phyloP scores from a whole-genome alignment of 2,113 vertebrate species.

The Pitta sordida region DNA sequence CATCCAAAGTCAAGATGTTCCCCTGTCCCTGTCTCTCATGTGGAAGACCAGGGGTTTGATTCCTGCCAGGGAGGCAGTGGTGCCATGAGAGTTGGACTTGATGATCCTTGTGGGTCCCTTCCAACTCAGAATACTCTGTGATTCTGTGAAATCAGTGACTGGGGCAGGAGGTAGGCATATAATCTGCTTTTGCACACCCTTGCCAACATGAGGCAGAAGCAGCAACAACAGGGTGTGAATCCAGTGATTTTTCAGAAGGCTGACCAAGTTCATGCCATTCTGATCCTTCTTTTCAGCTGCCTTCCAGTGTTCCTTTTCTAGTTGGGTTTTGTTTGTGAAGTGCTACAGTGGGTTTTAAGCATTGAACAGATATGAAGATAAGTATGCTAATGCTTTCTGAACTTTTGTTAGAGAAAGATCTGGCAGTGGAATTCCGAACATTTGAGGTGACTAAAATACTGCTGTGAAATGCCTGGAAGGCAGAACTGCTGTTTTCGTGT shows the following conservation, averaged over 20 bases:
- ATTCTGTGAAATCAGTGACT: too few species aligned
- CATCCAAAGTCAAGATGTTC: slow-evolving; percentile 24
- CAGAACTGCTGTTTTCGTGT: background rate
- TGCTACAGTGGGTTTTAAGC: background rate
- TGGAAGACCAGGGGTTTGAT: too few species aligned
- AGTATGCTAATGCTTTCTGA: background rate
- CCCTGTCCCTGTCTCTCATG: too few species aligned
- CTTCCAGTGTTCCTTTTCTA: background rate
- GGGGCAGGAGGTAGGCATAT: background rate
- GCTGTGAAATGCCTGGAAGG: background rate
- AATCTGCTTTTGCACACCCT: slow-evolving; percentile 5
- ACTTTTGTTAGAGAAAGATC: background rate
- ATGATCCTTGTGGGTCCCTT: too few species aligned
- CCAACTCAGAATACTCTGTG: too few species aligned
- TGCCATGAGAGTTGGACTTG: too few species aligned
- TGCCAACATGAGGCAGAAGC: background rate
- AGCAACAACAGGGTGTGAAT: background rate
- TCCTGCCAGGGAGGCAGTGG: too few species aligned
- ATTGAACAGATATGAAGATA: background rate
- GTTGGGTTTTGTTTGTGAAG: background rate
- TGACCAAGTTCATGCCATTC: background rate
- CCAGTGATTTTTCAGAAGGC: background rate
- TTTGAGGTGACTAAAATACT: background rate
- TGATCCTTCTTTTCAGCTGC: background rate
- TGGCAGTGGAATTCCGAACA: background rate